Evolutionary conservation across 2,888 invertebrate species (phyloP).

Genomic region (Marasmarcha lunaedactyla): DNA sequence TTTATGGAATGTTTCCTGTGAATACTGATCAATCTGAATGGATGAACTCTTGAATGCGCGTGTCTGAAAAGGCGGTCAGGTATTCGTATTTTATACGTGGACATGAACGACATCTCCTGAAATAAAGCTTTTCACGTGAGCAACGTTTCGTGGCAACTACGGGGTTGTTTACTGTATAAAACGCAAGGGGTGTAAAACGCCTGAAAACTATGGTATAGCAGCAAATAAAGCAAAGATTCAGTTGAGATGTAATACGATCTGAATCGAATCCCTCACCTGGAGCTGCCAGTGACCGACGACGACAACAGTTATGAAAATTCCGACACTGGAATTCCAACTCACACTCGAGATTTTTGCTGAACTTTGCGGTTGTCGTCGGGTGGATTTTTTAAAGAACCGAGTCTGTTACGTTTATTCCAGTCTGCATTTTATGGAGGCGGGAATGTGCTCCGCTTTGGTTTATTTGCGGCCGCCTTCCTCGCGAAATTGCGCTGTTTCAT

Average conservation of each 20-base stretch:
- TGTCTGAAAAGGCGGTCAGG: not conserved
- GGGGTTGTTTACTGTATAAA: slow-evolving; percentile 21
- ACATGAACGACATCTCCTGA: slow-evolving; percentile 39
- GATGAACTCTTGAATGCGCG: not conserved
- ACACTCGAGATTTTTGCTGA: slow-evolving; percentile 62
- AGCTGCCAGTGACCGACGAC: slow-evolving; percentile 19
- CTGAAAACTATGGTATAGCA: too few species aligned
- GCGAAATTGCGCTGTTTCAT: slow-evolving; percentile 66
- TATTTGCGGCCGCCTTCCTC: slow-evolving; percentile 62
- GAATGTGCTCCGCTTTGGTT: slow-evolving; percentile 63
- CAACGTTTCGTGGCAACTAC: slow-evolving; percentile 41
- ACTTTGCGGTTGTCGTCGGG: slow-evolving; percentile 56
- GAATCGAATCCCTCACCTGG: slow-evolving; percentile 27
- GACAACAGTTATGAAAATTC: slow-evolving; percentile 50
- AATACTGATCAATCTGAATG: too few species aligned
- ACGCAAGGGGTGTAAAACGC: not conserved
- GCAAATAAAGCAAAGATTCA: too few species aligned
- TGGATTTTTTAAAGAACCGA: slow-evolving; percentile 58
- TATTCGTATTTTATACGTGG: slow-evolving; percentile 29
- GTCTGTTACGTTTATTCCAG: slow-evolving; percentile 62
- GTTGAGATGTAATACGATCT: too few species aligned
- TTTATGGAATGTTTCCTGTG: too few species aligned
- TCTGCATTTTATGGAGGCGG: slow-evolving; percentile 62
- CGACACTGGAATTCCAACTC: slow-evolving; percentile 54
- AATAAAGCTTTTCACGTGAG: slow-evolving; percentile 43